A percentile compares a stretch with the other conserved stretches of the same genome.
Evolutionary conservation across 2,888 invertebrate species (phyloP).

Genomic region (Ephialtes manifestator): DNA sequence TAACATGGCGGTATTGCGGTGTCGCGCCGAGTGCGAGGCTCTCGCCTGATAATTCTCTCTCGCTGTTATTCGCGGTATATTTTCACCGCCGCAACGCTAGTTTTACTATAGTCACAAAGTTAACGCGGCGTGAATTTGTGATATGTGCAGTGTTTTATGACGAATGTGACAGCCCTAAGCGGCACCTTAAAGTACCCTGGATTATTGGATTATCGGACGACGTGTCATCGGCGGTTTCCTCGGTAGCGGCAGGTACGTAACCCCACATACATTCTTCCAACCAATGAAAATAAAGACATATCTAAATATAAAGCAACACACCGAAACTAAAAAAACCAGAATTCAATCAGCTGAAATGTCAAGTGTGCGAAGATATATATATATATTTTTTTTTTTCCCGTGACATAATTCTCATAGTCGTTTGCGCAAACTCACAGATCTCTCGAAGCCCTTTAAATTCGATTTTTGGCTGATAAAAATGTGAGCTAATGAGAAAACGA

Average conservation of each 20-base stretch:
- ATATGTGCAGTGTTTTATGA: slow-evolving; percentile 81
- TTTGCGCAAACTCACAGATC: not conserved
- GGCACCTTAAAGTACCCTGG: slow-evolving; percentile 70
- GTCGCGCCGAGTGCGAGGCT: slow-evolving; percentile 73
- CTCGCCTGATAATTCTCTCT: slow-evolving; percentile 52
- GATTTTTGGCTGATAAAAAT: not conserved
- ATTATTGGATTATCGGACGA: slow-evolving; percentile 74
- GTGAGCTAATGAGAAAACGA: not conserved
- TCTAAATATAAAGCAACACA: not conserved
- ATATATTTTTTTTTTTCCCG: not conserved
- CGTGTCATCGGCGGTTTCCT: slow-evolving; percentile 72
- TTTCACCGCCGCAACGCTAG: not conserved
- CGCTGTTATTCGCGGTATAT: not conserved
- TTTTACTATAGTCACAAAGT: slow-evolving; percentile 33
- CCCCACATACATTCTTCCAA: slow-evolving; percentile 19
- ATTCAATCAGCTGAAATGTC: slow-evolving; percentile 9
- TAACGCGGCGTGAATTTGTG: slow-evolving; percentile 67
- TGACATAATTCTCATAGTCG: not conserved
- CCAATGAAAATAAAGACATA: slow-evolving; percentile 22
- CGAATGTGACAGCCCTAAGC: slow-evolving; percentile 77
- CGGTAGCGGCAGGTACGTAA: slow-evolving; percentile 76
- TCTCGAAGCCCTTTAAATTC: slow-evolving; percentile 5
- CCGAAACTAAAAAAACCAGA: not conserved
- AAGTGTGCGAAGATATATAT: not conserved
- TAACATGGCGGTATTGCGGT: slow-evolving; percentile 80